Evolutionary conservation across 2,888 invertebrate genomes (phyloP).

Genomic region (Mongoloraphidia duomilia): DNA sequence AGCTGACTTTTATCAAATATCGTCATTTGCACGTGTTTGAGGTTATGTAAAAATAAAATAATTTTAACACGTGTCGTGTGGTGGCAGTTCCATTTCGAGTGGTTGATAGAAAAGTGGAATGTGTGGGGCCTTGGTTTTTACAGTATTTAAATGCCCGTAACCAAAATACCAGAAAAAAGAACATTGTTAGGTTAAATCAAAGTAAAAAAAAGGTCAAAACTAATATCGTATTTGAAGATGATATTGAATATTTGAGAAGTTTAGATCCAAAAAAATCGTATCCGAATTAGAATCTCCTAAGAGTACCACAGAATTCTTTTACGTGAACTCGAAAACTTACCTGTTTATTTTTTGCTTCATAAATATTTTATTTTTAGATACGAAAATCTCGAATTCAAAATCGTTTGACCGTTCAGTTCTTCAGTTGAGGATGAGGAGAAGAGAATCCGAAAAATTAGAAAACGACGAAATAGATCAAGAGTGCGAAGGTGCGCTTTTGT

Average conservation of each 20-base stretch:
- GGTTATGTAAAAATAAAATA: slow-evolving; percentile 15
- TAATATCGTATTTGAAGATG: slow-evolving; percentile 46
- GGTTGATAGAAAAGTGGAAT: slow-evolving; percentile 32
- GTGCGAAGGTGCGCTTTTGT: too few species aligned
- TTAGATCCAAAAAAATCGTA: slow-evolving; percentile 84
- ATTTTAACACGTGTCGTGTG: slow-evolving; percentile 21
- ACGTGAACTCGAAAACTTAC: too few species aligned
- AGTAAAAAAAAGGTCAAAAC: slow-evolving; percentile 23
- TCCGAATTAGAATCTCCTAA: too few species aligned
- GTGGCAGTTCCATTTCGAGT: slow-evolving; percentile 28
- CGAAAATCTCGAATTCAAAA: too few species aligned
- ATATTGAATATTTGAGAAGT: slow-evolving; percentile 69
- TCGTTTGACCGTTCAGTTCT: too few species aligned
- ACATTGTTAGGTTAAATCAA: slow-evolving; percentile 9
- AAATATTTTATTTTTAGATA: too few species aligned
- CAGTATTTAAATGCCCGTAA: slow-evolving; percentile 24
- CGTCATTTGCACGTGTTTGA: slow-evolving; percentile 6
- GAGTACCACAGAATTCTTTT: too few species aligned
- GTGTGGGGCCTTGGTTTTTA: slow-evolving; percentile 36
- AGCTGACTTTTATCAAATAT: too few species aligned
- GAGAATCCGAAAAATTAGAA: too few species aligned
- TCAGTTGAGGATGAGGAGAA: too few species aligned
- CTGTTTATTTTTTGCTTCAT: too few species aligned
- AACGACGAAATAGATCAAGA: too few species aligned
- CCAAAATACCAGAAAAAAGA: slow-evolving; percentile 15